phyloP scores from a whole-genome alignment of 2,797 vertebrate genomes.

The Acridotheres tristis region DNA sequence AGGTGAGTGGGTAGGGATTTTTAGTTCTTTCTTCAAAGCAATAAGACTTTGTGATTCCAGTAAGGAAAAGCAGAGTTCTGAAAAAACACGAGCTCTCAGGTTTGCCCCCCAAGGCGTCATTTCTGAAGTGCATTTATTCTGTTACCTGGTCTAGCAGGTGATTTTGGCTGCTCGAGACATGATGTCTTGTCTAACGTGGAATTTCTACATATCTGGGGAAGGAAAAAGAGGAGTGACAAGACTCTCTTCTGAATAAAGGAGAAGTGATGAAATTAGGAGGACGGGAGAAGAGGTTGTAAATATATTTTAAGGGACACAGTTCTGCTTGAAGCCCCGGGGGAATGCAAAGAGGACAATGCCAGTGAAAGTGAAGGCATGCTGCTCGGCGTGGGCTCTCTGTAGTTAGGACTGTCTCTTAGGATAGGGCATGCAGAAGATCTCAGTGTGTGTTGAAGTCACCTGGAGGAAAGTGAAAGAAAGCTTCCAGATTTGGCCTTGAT shows the following conservation, averaged over 20 bases:
- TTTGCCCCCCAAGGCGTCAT: not conserved
- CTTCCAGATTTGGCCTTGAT: not conserved
- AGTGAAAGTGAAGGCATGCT: not conserved
- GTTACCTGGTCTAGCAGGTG: not conserved
- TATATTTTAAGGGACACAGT: not conserved
- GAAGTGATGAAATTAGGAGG: not conserved
- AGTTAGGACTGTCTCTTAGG: not conserved
- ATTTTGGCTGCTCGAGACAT: not conserved
- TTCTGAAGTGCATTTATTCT: not conserved
- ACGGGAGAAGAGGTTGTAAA: not conserved
- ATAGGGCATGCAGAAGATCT: not conserved
- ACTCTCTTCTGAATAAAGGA: not conserved
- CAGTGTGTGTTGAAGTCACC: not conserved
- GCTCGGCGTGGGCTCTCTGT: not conserved
- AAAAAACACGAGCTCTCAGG: not conserved
- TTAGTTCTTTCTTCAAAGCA: not conserved
- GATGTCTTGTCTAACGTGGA: fast-evolving
- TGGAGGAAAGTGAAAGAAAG: not conserved
- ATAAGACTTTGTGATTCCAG: not conserved
- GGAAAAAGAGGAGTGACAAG: not conserved
- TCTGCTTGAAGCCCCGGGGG: not conserved
- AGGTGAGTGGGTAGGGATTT: not conserved
- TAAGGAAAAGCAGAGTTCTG: not conserved
- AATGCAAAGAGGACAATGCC: not conserved
- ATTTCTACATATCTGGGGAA: not conserved